Base-by-base conservation (phyloP, 2,888 invertebrate species). In the Chloromyia formosa region DNA sequence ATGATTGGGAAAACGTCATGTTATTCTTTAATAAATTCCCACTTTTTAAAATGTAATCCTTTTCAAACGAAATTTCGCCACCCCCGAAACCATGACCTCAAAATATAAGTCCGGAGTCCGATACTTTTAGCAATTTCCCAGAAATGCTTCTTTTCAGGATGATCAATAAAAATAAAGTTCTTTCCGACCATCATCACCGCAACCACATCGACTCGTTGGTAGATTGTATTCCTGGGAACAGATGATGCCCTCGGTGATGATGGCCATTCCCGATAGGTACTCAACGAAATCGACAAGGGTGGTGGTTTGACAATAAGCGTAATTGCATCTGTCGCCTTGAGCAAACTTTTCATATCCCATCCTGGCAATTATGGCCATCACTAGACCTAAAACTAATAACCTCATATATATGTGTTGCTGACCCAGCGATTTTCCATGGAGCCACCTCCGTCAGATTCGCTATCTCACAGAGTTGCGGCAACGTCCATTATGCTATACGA, bases 241-340 rank as follows among this genome's bases (percentile, higher is more conserved):
- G 71, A 71, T 71, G 56, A 58, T 71, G 71, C 71, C 71, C 20
- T 18, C 14, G 71, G 71, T 71, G 71, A 27, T 62, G 73, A 73
- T 73, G 62, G 61, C 73, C 23, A 73, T 61, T 60, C 73, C 58
- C 49, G 61, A 73, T 73, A 73, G 54, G 69, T 69, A 69, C 69
- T 49, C 71, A 56, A 56, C 58, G 71, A 40, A 71, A 71, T 71
- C 71, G 71, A 73, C 62, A 60, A 73, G 73, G 54, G 45, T 74
- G 27, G 64, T 53, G 64, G 76, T 75, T 62, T 77, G 77, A 77
- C 76, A 77, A 77, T 76, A 77, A 76, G 76, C 77, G 77, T 77
- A 77, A 77, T 77, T 77, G 77, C 77, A 77, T 76, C 73, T 77
- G 77, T 77, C 77, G 77, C 77, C 76, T 71, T 62, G 40, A 66